Conservation (phyloP, 2,888 invertebrate species). For the Trachelus iudaicus region DNA sequence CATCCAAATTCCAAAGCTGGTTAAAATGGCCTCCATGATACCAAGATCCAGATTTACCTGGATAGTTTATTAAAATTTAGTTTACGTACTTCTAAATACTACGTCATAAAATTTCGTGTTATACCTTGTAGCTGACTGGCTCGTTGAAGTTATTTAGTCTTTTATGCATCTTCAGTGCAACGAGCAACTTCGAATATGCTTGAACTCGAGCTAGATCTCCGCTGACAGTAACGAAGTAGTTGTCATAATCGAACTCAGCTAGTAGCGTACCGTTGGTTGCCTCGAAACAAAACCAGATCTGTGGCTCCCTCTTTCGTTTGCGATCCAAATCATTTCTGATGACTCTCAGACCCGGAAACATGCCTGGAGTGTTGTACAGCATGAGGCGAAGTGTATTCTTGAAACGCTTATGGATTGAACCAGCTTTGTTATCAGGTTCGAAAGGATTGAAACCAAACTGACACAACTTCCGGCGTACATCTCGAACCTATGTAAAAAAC, state of each 20-base stretch:
- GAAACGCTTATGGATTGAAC: slow-evolving; percentile 39
- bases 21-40: slow-evolving; percentile 37
- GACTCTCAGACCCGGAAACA: slow-evolving; percentile 39
- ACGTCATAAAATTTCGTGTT: background rate
- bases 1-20: slow-evolving; percentile 38
- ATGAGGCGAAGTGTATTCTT: slow-evolving; percentile 36
- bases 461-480: slow-evolving; percentile 38
- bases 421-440: slow-evolving; percentile 21
- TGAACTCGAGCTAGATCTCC: slow-evolving; percentile 37
- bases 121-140: slow-evolving; percentile 38
- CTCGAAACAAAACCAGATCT: slow-evolving; percentile 37
- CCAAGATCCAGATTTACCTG: slow-evolving; percentile 40
- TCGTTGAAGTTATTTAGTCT: slow-evolving; percentile 40
- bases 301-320: slow-evolving; percentile 35
- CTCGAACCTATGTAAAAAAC: slow-evolving; percentile 27
- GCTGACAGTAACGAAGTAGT: slow-evolving; percentile 36
- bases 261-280: slow-evolving; percentile 26
- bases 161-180: slow-evolving; percentile 41
- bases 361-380: slow-evolving; percentile 38
- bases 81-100: slow-evolving; percentile 5
- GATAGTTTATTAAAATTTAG: slow-evolving; percentile 1
- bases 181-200: slow-evolving; percentile 38
- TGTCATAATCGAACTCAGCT: slow-evolving; percentile 42
- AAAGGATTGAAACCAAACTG: slow-evolving; percentile 41
- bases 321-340: slow-evolving; percentile 42